Base-by-base conservation (phyloP, 2,888 invertebrate genomes). In the Drosophila flavopinicola region DNA sequence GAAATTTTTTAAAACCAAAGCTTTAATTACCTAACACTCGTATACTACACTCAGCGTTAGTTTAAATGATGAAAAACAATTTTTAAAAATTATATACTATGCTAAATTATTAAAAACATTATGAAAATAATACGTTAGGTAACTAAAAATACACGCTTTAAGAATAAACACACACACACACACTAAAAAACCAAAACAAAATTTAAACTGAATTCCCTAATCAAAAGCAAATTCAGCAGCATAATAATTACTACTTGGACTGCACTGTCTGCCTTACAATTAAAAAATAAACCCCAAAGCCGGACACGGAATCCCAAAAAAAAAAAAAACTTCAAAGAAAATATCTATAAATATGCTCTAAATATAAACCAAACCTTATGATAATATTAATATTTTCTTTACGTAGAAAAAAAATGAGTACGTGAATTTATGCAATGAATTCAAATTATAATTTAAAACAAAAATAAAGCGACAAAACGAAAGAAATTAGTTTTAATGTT, bases 211-310 rank as follows among this genome's bases (percentile, higher is more conserved):
- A 47, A 51, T 51, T 54, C 41, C 29, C 30, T n/a, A 53, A 30
- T 33, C 51, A 29, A 57, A 39, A 30, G 20, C 25, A 54, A 66
- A 45, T 20, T 37, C 25, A 64, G 13, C 35, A 48, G 35, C 35
- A 61, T 29, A 53, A 37, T 35, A 56, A 61, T 17, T 35, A 78
- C 65, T 64, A 63, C 45, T 87, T 71, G 66, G 76, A 85, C 87
- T 85, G 73, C 82, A 84, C 73, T 73, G 78, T 83, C 75, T 78
- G 87, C 83, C 87, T 83, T 83, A 86, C 38, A 52, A 68, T 29
- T 41, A 61, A 52, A 33, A 48, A n/a, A n/a, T n/a, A 25, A 56
- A 47, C 23, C 17, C 38, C 17, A n/a, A 13, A 48, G 52, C 39
- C 9, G 66, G 48, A 63, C 33, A 45, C 42, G 41, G 41, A 60